Evolutionary conservation across 37 sponge, comb jelly and placozoan species (phyloP), one percentile per base, ranked within the genome.

Genomic region (Sycon ciliatum): DNA sequence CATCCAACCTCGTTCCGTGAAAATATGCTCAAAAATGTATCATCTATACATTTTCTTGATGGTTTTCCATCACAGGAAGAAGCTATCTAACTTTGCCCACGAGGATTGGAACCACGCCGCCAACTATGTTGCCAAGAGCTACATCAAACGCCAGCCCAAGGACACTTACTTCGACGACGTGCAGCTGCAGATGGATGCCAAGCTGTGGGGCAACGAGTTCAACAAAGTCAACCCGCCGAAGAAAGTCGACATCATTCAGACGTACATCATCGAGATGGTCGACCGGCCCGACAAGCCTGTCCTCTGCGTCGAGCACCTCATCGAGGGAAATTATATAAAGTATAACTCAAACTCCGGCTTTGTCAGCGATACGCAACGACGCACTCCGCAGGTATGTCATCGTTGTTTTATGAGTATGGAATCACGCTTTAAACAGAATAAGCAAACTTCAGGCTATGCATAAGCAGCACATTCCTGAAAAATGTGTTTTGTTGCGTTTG

Each of bases 341-440:
- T 91, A 91, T 67, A 91, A 91, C 68, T 91, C 93, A 4, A 91
- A 91, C 76, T 80, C 82, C 2, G 93, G 93, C 26, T 91, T 77
- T 75, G 88, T 91, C 20, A 80, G 83, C 23, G 76, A 78, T 49
- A 36, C 82, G 52, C 74, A 79, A 34, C 57, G 93, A 26, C 75
- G 80, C 57, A 91, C 93, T 61, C 93, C 93, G 18, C 91, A 86
- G 71, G 81, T 74, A 53, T 1, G 61, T 23, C 67, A 3, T 22
- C 39, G 56, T 32, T 4, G 9, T 49, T 1, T 9, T n/a, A n/a
- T n/a, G n/a, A n/a, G n/a, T n/a, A n/a, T n/a, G n/a, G n/a, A n/a
- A n/a, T n/a, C n/a, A n/a, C n/a, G n/a, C n/a, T n/a, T n/a, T n/a
- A n/a, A n/a, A n/a, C n/a, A n/a, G n/a, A n/a, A n/a, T n/a, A n/a